Conservation (phyloP, 2,113 vertebrate genomes). For the Archocentrus centrarchus region DNA sequence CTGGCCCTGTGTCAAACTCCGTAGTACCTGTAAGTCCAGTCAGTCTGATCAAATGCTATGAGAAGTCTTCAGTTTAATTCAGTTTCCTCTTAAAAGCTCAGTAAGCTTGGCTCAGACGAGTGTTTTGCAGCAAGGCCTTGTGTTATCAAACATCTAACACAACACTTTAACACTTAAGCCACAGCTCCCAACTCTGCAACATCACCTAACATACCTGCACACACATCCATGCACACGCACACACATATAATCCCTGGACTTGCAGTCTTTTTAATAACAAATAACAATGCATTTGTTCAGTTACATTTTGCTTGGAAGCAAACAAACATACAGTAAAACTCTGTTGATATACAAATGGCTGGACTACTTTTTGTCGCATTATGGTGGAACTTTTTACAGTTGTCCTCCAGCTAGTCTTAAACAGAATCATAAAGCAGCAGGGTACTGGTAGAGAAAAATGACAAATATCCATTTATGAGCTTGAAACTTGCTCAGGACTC, state of each 20-base stretch:
- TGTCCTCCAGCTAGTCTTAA: constrained; percentile 4
- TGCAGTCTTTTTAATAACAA: not conserved
- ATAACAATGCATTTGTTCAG: not conserved
- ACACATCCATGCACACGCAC: not conserved
- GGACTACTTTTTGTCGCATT: not conserved
- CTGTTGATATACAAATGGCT: not conserved
- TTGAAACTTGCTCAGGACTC: not conserved
- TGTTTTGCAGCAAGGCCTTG: constrained; percentile 9
- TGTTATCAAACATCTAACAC: constrained; percentile 34
- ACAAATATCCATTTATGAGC: constrained; percentile 2
- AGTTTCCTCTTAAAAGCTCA: constrained; percentile 49
- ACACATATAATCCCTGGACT: not conserved
- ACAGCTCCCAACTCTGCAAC: not conserved
- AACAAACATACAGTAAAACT: constrained; percentile 2
- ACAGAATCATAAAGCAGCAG: not conserved
- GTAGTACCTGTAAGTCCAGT: constrained; percentile 20
- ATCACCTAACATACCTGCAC: no score
- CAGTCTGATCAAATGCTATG: constrained; percentile 41
- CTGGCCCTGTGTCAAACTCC: constrained; percentile 23
- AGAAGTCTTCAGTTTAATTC: constrained; percentile 33
- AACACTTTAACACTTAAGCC: constrained; percentile 9
- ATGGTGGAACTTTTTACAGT: not conserved
- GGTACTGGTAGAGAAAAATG: constrained; percentile 1
- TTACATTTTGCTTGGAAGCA: constrained; percentile 1
- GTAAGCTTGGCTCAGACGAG: constrained; percentile 43